Base-by-base conservation (phyloP, 2,888 invertebrate genomes). In the Prenolepis imparis region DNA sequence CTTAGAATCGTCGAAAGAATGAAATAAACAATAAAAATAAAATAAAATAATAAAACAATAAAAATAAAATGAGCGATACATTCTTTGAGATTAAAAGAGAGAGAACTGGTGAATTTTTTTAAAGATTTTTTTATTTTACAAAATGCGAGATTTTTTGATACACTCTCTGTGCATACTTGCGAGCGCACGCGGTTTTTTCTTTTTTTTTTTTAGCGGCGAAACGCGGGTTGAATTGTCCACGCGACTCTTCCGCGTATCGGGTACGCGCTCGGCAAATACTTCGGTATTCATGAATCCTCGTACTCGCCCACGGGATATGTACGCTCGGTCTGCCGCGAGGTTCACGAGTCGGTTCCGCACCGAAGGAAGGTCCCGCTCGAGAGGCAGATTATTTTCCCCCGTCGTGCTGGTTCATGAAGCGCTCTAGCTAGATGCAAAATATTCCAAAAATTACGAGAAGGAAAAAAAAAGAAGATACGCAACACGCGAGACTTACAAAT, bases 251-350 rank as follows among this genome's bases (percentile, higher is more conserved):
- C 68, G 82, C 87, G 84, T 88, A 88, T 86, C 90, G 88, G 88
- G 86, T 86, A 86, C 85, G 84, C 90, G 78, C 88, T 88, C 91
- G 88, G 93, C 93, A 93, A 94, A 94, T 94, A 93, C 93, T 94
- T 92, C 80, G 89, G 92, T 92, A 94, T 94, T 94, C 94, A 94
- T 94, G 93, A 93, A 92, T 91, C 92, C 90, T 84, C 90, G 88
- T 89, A 87, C 88, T 89, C 87, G 90, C 89, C 92, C 90, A 90
- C 90, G 86, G 91, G 92, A 90, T 91, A 88, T 90, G 90, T 90
- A 86, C 89, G 85, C 83, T 86, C 78, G 90, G 84, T 84, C 89
- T 88, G 86, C 87, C 83, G 70, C 81, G 82, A 70, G 81, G 80
- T 83, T 83, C 80, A 8, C 48, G 48, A 48, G 21, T 44, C 36